A percentile compares a stretch with the other conserved stretches of the same genome.
phyloP scores from a whole-genome alignment of 2,113 vertebrate species.

The Upupa epops region DNA sequence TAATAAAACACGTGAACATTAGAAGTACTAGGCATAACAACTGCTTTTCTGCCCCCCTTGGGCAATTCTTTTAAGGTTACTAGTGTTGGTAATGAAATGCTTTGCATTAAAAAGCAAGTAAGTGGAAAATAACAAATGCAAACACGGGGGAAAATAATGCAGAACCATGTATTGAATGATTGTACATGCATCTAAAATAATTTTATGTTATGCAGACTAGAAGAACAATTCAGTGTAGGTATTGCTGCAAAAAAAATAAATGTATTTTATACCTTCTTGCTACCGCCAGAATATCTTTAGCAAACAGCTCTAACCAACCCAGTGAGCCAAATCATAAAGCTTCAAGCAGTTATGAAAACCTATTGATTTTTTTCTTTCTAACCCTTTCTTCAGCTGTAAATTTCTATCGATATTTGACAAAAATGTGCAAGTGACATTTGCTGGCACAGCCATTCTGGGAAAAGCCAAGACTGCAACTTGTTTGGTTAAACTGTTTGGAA shows the following conservation, averaged over 20 bases:
- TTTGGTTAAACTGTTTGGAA: background rate
- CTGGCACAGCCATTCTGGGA: slow-evolving; percentile 12
- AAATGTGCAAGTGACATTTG: slow-evolving; percentile 49
- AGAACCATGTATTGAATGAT: background rate
- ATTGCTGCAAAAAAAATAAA: background rate
- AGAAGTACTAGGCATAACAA: background rate
- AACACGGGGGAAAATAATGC: background rate
- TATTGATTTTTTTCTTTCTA: slow-evolving; percentile 45
- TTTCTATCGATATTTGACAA: slow-evolving; percentile 66
- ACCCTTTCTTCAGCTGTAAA: slow-evolving; percentile 55
- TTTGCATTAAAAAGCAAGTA: background rate
- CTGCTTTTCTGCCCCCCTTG: background rate
- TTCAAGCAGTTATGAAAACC: slow-evolving; percentile 54
- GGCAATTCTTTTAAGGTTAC: background rate
- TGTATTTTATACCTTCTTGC: slow-evolving; percentile 14
- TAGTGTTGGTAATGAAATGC: background rate
- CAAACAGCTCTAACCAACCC: slow-evolving; percentile 51
- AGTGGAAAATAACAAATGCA: background rate
- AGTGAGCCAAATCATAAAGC: slow-evolving; percentile 70
- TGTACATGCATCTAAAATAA: background rate
- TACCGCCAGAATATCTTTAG: slow-evolving; percentile 47
- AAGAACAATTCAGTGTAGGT: background rate
- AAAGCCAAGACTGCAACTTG: background rate
- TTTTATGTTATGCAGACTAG: background rate
- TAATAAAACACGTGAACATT: background rate